Base-by-base conservation (phyloP, 2,113 vertebrate species). In the Thamnaconus septentrionalis region DNA sequence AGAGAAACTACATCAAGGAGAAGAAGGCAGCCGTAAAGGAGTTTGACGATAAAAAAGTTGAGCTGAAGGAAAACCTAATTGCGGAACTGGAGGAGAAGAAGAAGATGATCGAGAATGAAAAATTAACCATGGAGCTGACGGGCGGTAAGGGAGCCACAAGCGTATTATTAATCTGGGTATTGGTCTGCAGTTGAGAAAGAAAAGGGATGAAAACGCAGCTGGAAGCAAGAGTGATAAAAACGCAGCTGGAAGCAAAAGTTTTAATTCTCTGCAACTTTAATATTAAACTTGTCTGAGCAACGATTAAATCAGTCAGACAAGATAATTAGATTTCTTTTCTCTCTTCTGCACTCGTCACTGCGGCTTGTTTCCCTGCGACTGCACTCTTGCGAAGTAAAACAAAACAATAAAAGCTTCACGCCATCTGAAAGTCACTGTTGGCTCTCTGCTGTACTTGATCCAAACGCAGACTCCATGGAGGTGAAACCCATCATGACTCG, bases 71-170 rank as follows among this genome's bases (percentile, higher is more conserved):
- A 82, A 99, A 96, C 69, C 72, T 98, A 71, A 97, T 99, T 55
- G 97, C 96, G 0, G 97, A 99, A 76, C 81, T 99, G 69, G 97
- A 99, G 81, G 97, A 99, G 87, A 98, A 99, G 72, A 98, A 98
- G 82, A 99, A 99, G 85, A 98, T 99, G 96, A 98, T 99, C 3
- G 97, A 99, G 86, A 99, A 97, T 11, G 97, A 99, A 74, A 98
- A 98, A 78, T 81, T 99, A 66, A 98, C 97, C 9, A 98, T 99
- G 97, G 97, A 99, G 82, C 91, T 99, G 82, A 99, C 96, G 0
- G 97, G 97, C 84, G 97, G 97, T 99, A 92, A 79, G 87, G 5
- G 31, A 53, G 42, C 56, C n/a, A 41, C 11, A 68, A 3, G 3
- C 0, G 6, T 3, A 39, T 61, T 56, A 62, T 59, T 75, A 74